These are phyloP conservation scores for Arrhopalites spinosus DNA, from an alignment of 2,888 invertebrate genomes.

Conservation along the genomic window DNA sequence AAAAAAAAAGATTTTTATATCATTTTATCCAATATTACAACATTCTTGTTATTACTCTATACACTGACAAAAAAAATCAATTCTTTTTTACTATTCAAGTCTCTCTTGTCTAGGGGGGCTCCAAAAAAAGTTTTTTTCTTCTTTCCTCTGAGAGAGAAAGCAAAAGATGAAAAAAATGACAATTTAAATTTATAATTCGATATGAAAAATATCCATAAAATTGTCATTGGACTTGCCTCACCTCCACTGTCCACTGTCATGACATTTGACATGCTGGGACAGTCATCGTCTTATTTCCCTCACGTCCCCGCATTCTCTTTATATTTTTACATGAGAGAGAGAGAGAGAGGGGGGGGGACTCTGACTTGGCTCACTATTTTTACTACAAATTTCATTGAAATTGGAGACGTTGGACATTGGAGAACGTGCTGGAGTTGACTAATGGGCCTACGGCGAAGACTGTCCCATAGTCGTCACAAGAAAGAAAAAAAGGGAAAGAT, in stretches of 20 bases:
- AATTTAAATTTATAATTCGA: not conserved
- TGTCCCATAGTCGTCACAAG: slow-evolving; percentile 15
- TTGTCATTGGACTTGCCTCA: not conserved
- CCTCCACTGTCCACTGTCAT: not conserved
- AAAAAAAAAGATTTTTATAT: too few relatives aligned
- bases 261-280: not conserved
- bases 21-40: too few relatives aligned
- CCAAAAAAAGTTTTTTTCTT: not conserved
- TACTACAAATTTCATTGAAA: not conserved
- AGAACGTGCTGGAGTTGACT: slow-evolving; percentile 15
- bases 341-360: not conserved
- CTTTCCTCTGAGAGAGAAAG: not conserved
- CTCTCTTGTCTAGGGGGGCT: not conserved
- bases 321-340: not conserved
- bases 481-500: slow-evolving; percentile 22
- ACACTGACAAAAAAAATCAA: too few relatives aligned
- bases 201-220: not conserved
- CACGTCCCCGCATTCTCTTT: slow-evolving; percentile 1
- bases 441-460: not conserved
- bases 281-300: not conserved
- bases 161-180: not conserved
- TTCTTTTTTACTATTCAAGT: not conserved
- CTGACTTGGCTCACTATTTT: not conserved
- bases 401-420: not conserved
- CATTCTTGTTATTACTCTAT: too few relatives aligned